phyloP scores from a whole-genome alignment of 1,140 invertebrate species.

The Thereuonema tuberculata region DNA sequence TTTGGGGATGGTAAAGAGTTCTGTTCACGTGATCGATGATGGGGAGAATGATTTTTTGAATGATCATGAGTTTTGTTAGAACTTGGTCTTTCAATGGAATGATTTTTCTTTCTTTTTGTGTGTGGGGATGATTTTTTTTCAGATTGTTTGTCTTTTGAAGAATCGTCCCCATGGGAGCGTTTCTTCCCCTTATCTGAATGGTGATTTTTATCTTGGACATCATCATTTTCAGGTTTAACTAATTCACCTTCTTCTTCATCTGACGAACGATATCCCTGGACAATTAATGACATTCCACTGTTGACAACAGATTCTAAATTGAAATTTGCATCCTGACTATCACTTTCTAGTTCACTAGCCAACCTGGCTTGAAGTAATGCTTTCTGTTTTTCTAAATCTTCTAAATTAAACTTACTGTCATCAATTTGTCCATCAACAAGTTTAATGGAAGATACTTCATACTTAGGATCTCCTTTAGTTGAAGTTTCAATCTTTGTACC shows the following conservation, averaged over 20 bases:
- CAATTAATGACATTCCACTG: conserved; percentile 27
- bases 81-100: not conserved
- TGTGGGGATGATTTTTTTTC: not conserved
- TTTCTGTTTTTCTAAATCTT: conserved; percentile 31
- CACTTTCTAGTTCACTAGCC: conserved; percentile 16
- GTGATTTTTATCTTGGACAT: not conserved
- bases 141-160: not conserved
- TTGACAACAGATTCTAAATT: conserved; percentile 18
- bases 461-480: not conserved
- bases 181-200: not conserved
- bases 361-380: conserved; percentile 23
- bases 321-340: conserved; percentile 7
- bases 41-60: not conserved
- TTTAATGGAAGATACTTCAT: not conserved
- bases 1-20: not conserved
- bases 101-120: not conserved
- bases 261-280: conserved; percentile 23
- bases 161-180: not conserved
- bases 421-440: conserved; percentile 11
- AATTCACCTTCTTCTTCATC: not conserved
- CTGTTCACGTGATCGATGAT: not conserved
- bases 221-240: not conserved
- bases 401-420: conserved; percentile 22
- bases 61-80: not conserved
- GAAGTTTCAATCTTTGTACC: conserved; percentile 3